Conservation (phyloP, 2,797 vertebrate genomes). For the Limosa lapponica region DNA sequence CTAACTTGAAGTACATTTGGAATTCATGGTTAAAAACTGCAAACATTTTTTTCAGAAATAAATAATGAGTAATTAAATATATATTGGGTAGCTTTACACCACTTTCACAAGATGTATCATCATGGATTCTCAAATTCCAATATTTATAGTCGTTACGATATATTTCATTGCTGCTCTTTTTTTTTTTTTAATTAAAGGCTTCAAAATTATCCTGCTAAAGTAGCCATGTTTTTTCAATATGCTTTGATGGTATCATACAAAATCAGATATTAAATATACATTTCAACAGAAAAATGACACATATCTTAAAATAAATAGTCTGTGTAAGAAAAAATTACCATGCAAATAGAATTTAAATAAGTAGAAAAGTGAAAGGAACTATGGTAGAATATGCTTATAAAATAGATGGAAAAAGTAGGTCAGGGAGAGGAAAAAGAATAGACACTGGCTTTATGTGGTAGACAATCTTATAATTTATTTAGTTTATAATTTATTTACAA, state of each 20-base stretch:
- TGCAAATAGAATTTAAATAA: background rate
- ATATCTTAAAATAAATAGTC: background rate
- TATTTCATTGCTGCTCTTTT: background rate
- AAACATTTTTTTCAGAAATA: background rate
- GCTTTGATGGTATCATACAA: background rate
- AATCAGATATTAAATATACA: background rate
- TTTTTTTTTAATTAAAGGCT: background rate
- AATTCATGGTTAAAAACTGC: background rate
- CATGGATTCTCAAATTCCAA: background rate
- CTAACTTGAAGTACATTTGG: background rate
- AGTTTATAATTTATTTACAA: constrained; percentile 66
- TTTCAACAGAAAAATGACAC: background rate
- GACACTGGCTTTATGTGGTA: constrained; percentile 15
- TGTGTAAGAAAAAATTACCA: background rate
- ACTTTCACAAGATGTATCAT: background rate
- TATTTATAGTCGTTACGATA: background rate
- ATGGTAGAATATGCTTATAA: background rate
- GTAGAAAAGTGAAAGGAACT: background rate
- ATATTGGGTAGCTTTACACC: background rate
- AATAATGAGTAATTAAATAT: background rate
- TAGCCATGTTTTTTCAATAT: background rate
- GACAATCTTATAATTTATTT: constrained; percentile 62
- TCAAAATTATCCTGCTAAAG: background rate
- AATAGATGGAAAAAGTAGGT: constrained; percentile 26
- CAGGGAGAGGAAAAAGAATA: background rate